Percentiles rank a stretch among this genome's conserved stretches.
Evolutionary conservation across 2,113 vertebrate species (phyloP).

Genomic region (Astur gentilis): DNA sequence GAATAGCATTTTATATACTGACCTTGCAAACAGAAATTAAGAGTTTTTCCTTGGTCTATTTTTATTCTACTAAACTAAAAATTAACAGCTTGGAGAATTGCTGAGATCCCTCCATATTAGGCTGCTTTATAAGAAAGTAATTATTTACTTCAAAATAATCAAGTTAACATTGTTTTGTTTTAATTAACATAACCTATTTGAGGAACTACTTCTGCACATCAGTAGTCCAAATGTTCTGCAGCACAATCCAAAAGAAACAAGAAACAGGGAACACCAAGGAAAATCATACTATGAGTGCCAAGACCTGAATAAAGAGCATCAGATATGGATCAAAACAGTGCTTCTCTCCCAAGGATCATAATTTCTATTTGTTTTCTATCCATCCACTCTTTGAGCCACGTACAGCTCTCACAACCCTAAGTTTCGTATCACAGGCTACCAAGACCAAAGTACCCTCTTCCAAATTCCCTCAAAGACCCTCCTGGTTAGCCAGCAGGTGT

Average conservation of each 20-base stretch:
- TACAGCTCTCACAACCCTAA: neutral
- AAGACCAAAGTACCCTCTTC: neutral
- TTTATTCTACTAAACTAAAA: neutral
- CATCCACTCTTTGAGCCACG: neutral
- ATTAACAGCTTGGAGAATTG: neutral
- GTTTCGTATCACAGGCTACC: neutral
- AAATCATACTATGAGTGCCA: neutral
- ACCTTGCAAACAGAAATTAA: neutral
- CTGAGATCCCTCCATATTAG: neutral
- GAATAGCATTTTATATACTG: slow-evolving; percentile 32
- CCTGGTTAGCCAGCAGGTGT: neutral
- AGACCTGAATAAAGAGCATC: neutral
- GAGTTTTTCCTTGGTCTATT: neutral
- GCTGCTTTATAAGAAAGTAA: neutral
- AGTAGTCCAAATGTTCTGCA: neutral
- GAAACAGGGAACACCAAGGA: neutral
- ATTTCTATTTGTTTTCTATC: neutral
- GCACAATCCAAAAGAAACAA: neutral
- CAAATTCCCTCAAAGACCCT: neutral
- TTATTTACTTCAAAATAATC: neutral
- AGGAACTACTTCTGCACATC: neutral
- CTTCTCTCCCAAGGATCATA: neutral
- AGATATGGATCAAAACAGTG: neutral
- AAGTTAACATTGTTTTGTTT: neutral
- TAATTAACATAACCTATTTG: neutral